These are phyloP conservation scores for Mermis nigrescens DNA, from an alignment of 2,888 invertebrate genomes.

Conservation along the genomic window DNA sequence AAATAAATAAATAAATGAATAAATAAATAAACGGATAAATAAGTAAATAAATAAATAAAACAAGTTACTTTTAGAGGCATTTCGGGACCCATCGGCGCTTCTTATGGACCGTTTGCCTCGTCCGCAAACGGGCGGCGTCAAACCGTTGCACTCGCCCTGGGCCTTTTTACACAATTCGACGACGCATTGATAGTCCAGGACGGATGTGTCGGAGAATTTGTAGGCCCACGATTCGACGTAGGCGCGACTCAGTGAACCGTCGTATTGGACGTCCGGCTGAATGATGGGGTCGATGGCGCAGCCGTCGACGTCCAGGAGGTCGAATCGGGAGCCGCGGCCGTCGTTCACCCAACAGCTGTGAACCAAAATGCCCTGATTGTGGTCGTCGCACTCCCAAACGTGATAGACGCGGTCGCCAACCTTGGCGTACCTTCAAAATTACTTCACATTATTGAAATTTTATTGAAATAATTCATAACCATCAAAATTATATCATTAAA, in stretches of 20 bases:
- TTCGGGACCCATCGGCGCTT: too few relatives aligned
- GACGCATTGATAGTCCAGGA: slow-evolving; percentile 27
- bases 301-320: slow-evolving; percentile 25
- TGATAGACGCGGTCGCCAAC: slow-evolving; percentile 27
- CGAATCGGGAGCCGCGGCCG: slow-evolving; percentile 23
- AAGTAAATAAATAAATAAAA: too few relatives aligned
- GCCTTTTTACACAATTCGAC: slow-evolving; percentile 24
- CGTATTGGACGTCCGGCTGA: slow-evolving; percentile 24
- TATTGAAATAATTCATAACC: too few relatives aligned
- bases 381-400: slow-evolving; percentile 26
- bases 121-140: slow-evolving; percentile 23
- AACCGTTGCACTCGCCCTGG: slow-evolving; percentile 22
- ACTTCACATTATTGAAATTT: too few relatives aligned
- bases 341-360: slow-evolving; percentile 27
- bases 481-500: too few relatives aligned
- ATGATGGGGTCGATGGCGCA: slow-evolving; percentile 27
- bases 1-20: too few relatives aligned
- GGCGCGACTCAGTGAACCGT: slow-evolving; percentile 18
- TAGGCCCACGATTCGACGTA: slow-evolving; percentile 26
- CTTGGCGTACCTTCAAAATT: slow-evolving; percentile 21
- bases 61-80: too few relatives aligned
- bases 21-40: too few relatives aligned
- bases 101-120: slow-evolving; percentile 12
- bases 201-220: slow-evolving; percentile 26
- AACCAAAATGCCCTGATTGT: slow-evolving; percentile 21